Conservation (phyloP, 2,888 invertebrate species). For the Eupithecia subumbrata region DNA sequence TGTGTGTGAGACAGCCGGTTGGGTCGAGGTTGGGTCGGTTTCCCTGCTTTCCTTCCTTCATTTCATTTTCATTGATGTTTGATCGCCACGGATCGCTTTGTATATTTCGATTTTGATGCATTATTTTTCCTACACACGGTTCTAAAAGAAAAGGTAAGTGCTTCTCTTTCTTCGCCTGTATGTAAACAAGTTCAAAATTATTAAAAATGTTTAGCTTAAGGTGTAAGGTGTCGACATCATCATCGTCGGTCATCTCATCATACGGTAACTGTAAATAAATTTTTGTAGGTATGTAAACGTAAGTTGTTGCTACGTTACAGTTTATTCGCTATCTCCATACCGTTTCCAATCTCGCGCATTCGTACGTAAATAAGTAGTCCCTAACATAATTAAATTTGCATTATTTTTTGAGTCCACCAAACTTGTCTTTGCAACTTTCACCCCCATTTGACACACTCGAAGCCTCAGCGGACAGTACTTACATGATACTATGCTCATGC, state of each 20-base stretch:
- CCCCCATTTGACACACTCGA: neutral
- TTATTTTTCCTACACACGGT: neutral
- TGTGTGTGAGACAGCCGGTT: too few relatives aligned
- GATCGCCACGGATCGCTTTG: neutral
- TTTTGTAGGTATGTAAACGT: neutral
- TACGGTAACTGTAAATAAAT: neutral
- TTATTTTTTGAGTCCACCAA: neutral
- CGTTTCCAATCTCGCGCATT: neutral
- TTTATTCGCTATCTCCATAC: neutral
- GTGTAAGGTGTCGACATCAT: neutral
- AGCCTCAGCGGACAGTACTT: neutral
- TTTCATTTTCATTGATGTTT: neutral
- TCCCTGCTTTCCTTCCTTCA: too few relatives aligned
- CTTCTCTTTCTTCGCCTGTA: neutral
- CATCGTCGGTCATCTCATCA: neutral
- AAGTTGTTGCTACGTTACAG: neutral
- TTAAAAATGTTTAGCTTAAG: neutral
- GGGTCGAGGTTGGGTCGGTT: too few relatives aligned
- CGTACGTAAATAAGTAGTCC: neutral
- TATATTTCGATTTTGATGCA: neutral
- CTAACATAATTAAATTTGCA: neutral
- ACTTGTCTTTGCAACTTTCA: conserved; percentile 20
- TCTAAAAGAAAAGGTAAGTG: neutral
- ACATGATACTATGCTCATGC: neutral
- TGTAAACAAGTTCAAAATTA: neutral